These are phyloP conservation scores for Hippoglossus stenolepis DNA, from an alignment of 2,113 vertebrate genomes.

Conservation along the genomic window DNA sequence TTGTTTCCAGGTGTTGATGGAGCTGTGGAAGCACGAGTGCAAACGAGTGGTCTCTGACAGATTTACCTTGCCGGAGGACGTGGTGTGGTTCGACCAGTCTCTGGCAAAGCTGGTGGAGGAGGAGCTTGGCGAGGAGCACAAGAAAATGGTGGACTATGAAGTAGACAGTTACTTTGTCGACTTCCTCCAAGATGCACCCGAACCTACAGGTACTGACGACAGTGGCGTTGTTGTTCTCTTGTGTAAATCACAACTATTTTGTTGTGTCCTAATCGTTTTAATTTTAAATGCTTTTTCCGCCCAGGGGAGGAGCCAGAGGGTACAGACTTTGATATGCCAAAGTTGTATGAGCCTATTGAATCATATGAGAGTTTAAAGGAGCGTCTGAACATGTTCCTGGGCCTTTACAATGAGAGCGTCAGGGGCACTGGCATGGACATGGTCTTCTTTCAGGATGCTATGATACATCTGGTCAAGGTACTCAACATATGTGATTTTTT, in stretches of 20 bases:
- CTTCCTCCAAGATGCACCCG: constrained; percentile 90
- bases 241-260: too few relatives aligned
- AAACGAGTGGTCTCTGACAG: constrained; percentile 94
- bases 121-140: constrained; percentile 81
- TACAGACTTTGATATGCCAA: constrained; percentile 86
- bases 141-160: constrained; percentile 74
- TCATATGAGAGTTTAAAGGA: constrained; percentile 87
- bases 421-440: constrained; percentile 91
- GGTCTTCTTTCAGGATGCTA: constrained; percentile 95
- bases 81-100: constrained; percentile 89
- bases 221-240: background rate
- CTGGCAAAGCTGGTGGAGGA: constrained; percentile 84
- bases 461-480: constrained; percentile 96
- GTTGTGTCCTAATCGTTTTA: background rate
- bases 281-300: background rate
- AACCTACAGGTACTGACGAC: constrained; percentile 85
- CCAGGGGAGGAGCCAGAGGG: constrained; percentile 89
- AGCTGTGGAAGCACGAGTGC: constrained; percentile 95
- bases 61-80: constrained; percentile 88
- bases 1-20: constrained; percentile 84
- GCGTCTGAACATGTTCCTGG: constrained; percentile 89
- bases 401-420: constrained; percentile 88
- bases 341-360: constrained; percentile 90
- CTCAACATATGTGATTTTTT: too few relatives aligned
- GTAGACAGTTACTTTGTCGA: constrained; percentile 92